Evolutionary conservation across 2,797 vertebrate species (phyloP).

Genomic region (Balearica regulorum): DNA sequence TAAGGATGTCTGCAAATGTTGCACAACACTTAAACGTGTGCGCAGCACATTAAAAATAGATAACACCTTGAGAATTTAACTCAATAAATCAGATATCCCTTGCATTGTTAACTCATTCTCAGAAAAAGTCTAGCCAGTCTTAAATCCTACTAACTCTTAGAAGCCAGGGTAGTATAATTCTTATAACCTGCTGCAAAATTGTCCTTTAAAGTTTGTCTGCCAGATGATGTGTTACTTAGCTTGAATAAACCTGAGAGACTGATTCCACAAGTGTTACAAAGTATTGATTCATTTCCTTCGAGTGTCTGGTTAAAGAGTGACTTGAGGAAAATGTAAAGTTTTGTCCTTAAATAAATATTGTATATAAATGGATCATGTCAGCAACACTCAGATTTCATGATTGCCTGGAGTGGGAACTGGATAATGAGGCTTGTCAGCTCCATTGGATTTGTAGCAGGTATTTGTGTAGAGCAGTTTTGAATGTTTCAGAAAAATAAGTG

Average conservation of each 20-base stretch:
- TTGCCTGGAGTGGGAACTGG: constrained; percentile 25
- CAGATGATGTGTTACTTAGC: constrained; percentile 16
- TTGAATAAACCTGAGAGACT: constrained; percentile 48
- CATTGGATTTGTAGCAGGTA: constrained; percentile 32
- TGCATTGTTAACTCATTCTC: background rate
- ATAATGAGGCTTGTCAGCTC: constrained; percentile 51
- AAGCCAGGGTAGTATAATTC: background rate
- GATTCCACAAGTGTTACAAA: constrained; percentile 18
- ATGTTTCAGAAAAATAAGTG: constrained; percentile 10
- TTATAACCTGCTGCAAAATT: background rate
- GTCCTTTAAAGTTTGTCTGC: constrained; percentile 17
- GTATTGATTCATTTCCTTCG: constrained; percentile 57
- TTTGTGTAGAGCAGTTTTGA: constrained; percentile 18
- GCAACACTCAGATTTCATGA: constrained; percentile 55
- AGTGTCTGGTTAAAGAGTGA: constrained; percentile 37
- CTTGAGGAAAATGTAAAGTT: constrained; percentile 50
- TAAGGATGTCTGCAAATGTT: background rate
- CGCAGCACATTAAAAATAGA: background rate
- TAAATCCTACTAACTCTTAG: background rate
- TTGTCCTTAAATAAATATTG: constrained; percentile 62
- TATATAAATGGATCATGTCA: constrained; percentile 63
- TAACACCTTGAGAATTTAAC: background rate
- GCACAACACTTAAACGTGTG: background rate
- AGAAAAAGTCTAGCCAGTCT: background rate
- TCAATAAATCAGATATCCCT: background rate